phyloP scores from a whole-genome alignment of 2,113 vertebrate genomes.

The Carollia perspicillata region DNA sequence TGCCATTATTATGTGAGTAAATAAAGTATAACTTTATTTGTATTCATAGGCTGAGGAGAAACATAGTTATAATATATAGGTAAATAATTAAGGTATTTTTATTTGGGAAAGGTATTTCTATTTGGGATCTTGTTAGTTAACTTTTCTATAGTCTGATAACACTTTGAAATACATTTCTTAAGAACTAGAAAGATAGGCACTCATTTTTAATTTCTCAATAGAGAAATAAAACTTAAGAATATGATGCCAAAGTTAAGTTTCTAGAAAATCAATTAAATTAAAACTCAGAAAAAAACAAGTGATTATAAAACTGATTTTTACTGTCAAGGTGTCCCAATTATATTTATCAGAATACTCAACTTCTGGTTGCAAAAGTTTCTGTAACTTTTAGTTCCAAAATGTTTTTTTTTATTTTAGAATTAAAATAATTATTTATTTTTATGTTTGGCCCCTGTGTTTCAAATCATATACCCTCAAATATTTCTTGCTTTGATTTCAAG shows the following conservation, averaged over 20 bases:
- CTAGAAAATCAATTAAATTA: conserved; percentile 17
- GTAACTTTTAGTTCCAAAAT: not conserved
- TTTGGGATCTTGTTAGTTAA: not conserved
- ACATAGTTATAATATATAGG: not conserved
- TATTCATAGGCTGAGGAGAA: not conserved
- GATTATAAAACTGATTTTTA: not conserved
- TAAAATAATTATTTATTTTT: not conserved
- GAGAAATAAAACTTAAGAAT: not conserved
- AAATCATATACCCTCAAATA: not conserved
- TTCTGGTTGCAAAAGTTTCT: not conserved
- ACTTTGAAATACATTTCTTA: not conserved
- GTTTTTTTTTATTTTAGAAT: conserved; percentile 11
- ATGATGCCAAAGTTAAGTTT: not conserved
- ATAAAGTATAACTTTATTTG: not conserved
- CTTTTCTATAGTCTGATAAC: not conserved
- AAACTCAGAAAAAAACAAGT: not conserved
- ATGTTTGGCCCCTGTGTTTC: not conserved
- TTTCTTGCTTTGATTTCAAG: conserved; percentile 40
- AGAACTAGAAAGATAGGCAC: not conserved
- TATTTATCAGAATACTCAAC: not conserved
- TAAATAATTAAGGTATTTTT: not conserved
- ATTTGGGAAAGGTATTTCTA: not conserved
- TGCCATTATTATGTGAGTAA: not conserved
- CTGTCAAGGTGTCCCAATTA: not conserved
- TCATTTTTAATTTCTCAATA: not conserved